Base-by-base conservation (phyloP, 2,888 invertebrate species). In the Tetheella fluctuosa region DNA sequence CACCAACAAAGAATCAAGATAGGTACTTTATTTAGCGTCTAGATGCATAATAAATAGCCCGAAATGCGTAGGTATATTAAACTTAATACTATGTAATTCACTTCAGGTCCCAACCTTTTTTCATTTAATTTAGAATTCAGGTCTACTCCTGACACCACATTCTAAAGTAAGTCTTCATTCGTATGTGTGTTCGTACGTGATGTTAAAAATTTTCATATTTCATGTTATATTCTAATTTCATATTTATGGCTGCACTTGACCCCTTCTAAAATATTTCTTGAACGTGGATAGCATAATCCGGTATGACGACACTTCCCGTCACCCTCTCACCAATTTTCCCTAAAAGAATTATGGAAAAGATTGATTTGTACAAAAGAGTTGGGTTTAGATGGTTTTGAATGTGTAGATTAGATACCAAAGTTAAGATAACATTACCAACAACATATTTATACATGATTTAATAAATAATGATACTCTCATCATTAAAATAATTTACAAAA, bases 171-270 rank as follows among this genome's bases (percentile, higher is more conserved):
- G 48, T 20, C 48, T 48, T 48, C 48, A 20, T 10, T 20, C 48
- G 39, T 39, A n/a, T 15, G 37, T 39, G n/a, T 39, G 39, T 39
- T n/a, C n/a, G 20, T 48, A 20, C 48, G 48, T 48, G 48, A 20
- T 48, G 17, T 15, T 48, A 1, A 48, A 48, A 48, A 10, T 20
- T 42, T 48, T 39, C n/a, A 39, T 39, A 15, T 39, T 48, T 20
- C 48, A 48, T 48, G 42, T 42, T 42, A 20, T 20, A 48, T 48
- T 48, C 48, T 48, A 48, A 48, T 20, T 48, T 48, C n/a, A 48
- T 48, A 48, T 48, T 48, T 48, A 48, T 20, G 20, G 48, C 48
- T n/a, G 48, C 48, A 48, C 10, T 48, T 48, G 48, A 48, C 48
- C 20, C 20, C 48, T 48, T 48, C 48, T 48, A 20, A 48, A 17